Evolutionary conservation across 1,140 invertebrate genomes (phyloP).

Genomic region (Lucilia cuprina): DNA sequence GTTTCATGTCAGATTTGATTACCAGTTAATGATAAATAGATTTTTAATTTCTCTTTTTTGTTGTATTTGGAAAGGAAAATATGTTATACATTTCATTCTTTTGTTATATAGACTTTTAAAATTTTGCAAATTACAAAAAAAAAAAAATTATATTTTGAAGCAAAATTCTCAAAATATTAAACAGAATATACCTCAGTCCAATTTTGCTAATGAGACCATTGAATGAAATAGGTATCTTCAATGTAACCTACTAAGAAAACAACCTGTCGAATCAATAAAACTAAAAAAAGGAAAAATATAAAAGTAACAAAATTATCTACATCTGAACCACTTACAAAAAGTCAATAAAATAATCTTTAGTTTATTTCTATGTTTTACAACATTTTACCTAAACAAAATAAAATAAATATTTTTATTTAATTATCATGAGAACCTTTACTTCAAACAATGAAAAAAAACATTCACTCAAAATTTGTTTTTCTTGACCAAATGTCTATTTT

Average conservation of each 20-base stretch:
- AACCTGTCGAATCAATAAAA: too few relatives aligned
- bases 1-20: constrained; percentile 33
- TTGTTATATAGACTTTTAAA: neutral
- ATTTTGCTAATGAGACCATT: too few relatives aligned
- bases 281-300: too few relatives aligned
- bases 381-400: neutral
- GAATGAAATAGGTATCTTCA: too few relatives aligned
- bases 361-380: neutral
- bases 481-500: constrained; percentile 8
- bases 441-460: neutral
- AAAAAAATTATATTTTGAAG: too few relatives aligned
- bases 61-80: neutral
- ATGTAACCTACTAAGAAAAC: too few relatives aligned
- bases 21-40: constrained; percentile 7
- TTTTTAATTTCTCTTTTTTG: neutral
- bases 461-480: neutral
- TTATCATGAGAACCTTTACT: neutral
- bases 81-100: neutral
- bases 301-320: too few relatives aligned
- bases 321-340: too few relatives aligned
- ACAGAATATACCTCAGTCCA: too few relatives aligned
- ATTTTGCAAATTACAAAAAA: neutral
- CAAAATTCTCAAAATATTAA: too few relatives aligned
- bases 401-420: neutral
- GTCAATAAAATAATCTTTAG: neutral